phyloP scores from a whole-genome alignment of 2,113 vertebrate species.

The Prunella himalayana region DNA sequence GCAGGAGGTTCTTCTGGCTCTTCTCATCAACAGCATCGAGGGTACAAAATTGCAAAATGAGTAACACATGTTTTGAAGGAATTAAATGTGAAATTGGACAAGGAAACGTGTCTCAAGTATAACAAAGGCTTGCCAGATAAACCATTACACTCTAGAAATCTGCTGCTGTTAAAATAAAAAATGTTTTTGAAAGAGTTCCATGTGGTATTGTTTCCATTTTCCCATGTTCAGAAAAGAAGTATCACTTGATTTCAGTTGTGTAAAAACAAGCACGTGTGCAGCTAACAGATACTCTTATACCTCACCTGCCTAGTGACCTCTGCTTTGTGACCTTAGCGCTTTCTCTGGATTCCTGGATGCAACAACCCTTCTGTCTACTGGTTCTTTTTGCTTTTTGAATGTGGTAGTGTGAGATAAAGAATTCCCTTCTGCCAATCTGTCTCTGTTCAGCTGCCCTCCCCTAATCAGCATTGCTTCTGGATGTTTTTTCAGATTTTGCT shows the following conservation, averaged over 20 bases:
- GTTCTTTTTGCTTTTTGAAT: not conserved
- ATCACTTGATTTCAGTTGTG: not conserved
- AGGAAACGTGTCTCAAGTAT: not conserved
- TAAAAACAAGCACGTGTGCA: not conserved
- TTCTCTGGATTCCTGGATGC: not conserved
- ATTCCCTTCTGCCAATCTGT: not conserved
- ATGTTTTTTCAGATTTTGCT: not conserved
- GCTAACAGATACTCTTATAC: not conserved
- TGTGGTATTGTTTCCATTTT: not conserved
- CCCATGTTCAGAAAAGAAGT: not conserved
- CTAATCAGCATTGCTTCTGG: not conserved
- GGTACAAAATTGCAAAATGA: not conserved
- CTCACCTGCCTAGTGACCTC: not conserved
- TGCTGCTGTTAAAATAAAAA: not conserved
- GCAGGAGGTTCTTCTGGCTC: not conserved
- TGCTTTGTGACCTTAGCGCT: not conserved
- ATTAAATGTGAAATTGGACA: not conserved
- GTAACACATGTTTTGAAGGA: not conserved
- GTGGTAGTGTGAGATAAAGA: not conserved
- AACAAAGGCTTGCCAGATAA: conserved; percentile 7
- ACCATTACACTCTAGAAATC: not conserved
- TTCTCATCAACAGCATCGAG: fast-evolving
- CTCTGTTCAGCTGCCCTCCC: not conserved
- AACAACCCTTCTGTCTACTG: not conserved
- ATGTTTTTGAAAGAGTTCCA: not conserved